Conservation (phyloP, 1,140 invertebrate species). For the Drosophila teissieri region DNA sequence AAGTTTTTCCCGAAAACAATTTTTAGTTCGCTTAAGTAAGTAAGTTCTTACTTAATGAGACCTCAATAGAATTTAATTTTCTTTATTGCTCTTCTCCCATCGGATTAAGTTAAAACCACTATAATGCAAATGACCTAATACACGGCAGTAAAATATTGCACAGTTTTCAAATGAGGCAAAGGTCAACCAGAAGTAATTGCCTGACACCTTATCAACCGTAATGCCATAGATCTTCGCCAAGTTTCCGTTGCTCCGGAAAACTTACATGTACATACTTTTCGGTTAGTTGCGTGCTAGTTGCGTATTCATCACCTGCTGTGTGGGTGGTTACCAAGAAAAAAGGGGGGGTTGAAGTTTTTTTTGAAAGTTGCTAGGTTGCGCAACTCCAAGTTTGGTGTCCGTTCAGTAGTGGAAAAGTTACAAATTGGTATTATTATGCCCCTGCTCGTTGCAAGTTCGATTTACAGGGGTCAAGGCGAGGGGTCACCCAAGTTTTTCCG, state of each 20-base stretch:
- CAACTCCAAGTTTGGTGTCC: slow-evolving; percentile 42
- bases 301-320: slow-evolving; percentile 55
- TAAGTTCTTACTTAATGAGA: too few species aligned
- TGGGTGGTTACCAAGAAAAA: neutral
- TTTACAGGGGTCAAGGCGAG: slow-evolving; percentile 70
- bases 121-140: neutral
- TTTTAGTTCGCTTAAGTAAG: too few species aligned
- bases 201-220: slow-evolving; percentile 11
- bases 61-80: too few species aligned
- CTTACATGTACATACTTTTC: slow-evolving; percentile 7
- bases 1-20: too few species aligned
- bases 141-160: neutral
- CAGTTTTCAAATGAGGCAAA: slow-evolving; percentile 13
- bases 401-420: slow-evolving; percentile 7
- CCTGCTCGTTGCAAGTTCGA: slow-evolving; percentile 66
- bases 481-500: slow-evolving; percentile 51
- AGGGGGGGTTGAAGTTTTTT: slow-evolving; percentile 38
- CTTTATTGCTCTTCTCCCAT: neutral
- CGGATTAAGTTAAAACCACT: neutral
- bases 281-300: slow-evolving; percentile 63
- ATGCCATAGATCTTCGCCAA: slow-evolving; percentile 25
- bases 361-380: slow-evolving; percentile 66
- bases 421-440: slow-evolving; percentile 31
- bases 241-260: slow-evolving; percentile 8
- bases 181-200: slow-evolving; percentile 31